A percentile compares a stretch with the other conserved stretches of the same genome.
These are phyloP conservation scores for Ramphastos sulfuratus DNA, from an alignment of 2,113 vertebrate genomes.

Conservation along the genomic window DNA sequence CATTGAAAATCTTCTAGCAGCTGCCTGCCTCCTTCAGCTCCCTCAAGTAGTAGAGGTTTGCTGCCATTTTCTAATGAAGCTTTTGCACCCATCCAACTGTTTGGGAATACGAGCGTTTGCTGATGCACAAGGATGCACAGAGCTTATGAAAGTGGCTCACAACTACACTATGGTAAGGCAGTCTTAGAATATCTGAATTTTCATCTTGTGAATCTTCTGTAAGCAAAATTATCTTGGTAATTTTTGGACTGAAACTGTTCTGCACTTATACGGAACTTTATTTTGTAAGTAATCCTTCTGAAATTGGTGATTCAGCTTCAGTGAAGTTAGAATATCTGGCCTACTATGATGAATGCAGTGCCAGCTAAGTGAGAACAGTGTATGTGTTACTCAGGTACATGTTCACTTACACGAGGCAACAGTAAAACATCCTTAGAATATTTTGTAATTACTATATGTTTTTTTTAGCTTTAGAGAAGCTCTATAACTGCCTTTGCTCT, in stretches of 20 bases:
- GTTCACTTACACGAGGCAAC: background rate
- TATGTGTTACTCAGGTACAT: background rate
- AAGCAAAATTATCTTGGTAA: background rate
- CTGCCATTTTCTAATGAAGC: conserved; percentile 83
- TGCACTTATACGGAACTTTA: background rate
- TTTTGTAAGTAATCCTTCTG: background rate
- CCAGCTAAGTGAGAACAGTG: background rate
- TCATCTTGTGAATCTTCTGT: background rate
- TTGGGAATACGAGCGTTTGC: conserved; percentile 83
- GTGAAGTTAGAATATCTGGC: background rate
- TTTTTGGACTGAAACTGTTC: background rate
- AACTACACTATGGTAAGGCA: conserved; percentile 84
- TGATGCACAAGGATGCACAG: conserved; percentile 82
- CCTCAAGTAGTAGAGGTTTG: conserved; percentile 84
- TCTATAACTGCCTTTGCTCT: background rate
- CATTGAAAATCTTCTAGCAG: conserved; percentile 83
- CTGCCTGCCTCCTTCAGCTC: conserved; percentile 82
- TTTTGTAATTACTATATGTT: background rate
- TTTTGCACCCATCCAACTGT: conserved; percentile 83
- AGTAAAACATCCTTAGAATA: background rate
- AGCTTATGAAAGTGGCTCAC: conserved; percentile 83
- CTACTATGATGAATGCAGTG: background rate
- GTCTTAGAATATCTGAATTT: background rate
- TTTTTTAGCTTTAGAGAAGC: background rate
- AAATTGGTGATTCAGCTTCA: background rate